These are phyloP conservation scores for Caenorhabditis plicata DNA, from an alignment of 2,888 invertebrate genomes.

Conservation along the genomic window DNA sequence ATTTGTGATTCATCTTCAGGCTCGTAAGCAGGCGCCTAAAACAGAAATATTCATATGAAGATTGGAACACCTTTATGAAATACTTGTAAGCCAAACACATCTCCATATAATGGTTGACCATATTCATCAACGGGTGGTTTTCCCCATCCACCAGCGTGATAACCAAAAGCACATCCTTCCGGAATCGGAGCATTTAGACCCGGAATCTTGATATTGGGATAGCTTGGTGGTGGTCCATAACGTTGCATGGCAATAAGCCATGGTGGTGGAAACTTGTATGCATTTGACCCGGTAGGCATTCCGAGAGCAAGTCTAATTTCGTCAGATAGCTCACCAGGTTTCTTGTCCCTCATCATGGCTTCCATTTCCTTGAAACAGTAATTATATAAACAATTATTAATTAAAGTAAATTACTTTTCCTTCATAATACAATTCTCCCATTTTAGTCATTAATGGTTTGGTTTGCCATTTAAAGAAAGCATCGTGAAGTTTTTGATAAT, in stretches of 20 bases:
- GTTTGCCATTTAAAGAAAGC: constrained; percentile 99
- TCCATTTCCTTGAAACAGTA: too few relatives aligned
- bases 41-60: background rate
- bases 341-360: constrained; percentile 93
- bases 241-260: constrained; percentile 96
- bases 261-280: constrained; percentile 78
- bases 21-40: constrained; percentile 36
- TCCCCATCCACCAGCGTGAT: constrained; percentile 99
- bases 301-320: constrained; percentile 93
- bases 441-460: constrained; percentile 96
- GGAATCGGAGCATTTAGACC: constrained; percentile 97
- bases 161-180: constrained; percentile 90
- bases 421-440: constrained; percentile 97
- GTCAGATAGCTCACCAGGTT: constrained; percentile 94
- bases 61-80: background rate
- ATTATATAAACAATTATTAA: too few relatives aligned
- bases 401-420: too few relatives aligned
- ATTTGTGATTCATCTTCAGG: constrained; percentile 80
- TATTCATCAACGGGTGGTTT: constrained; percentile 98
- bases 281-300: constrained; percentile 90
- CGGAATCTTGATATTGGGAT: constrained; percentile 89
- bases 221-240: constrained; percentile 97
- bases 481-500: constrained; percentile 98
- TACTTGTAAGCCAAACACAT: constrained; percentile 84
- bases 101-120: constrained; percentile 95